Evolutionary conservation across 1,140 invertebrate species (phyloP), one percentile per base, ranked within the genome.

Genomic region (Pseudomyrmex dendroicus): DNA sequence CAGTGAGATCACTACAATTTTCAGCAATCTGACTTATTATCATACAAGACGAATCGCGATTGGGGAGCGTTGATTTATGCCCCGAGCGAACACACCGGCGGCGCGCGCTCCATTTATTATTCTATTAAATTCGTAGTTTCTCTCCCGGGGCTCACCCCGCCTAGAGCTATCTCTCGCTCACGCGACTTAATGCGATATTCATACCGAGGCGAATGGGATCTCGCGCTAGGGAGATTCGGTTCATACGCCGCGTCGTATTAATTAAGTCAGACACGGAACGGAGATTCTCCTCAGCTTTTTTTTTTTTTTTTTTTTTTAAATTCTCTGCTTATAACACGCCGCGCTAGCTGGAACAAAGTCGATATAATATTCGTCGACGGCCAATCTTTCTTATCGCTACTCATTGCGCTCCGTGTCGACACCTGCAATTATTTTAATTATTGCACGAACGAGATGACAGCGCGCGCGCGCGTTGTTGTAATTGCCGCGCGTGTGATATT

Each of bases 61-160:
- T 46, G 76, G 35, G 68, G 76, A 57, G 52, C 44, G 56, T 74
- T 70, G 76, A 80, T 80, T 50, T 72, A 68, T 72, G 76, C 76
- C 44, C 3, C 20, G 46, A 66, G 76, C 62, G 5, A 35, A 35
- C 35, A 59, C 57, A 44, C 20, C 72, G 70, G 48, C 25, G n/a
- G 52, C 25, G 61, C 50, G 61, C 87, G 62, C 56, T 84, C 85
- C 89, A 92, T 92, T 92, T 92, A 92, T 92, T 92, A 93, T 92
- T 93, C 91, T 92, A 92, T 93, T 91, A 93, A 92, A 93, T 91
- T 92, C 90, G 67, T 87, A 90, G 86, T 82, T 88, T 88, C 76
- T 85, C 86, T 87, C 82, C 77, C 77, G 88, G 62, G 80, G 64
- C 61, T 62, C 80, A 73, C 80, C 84, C 76, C 73, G 76, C 84